Evolutionary conservation across 2,113 vertebrate species (phyloP), one percentile per base, ranked within the genome.

Genomic region (Neotragus pygmaeus): DNA sequence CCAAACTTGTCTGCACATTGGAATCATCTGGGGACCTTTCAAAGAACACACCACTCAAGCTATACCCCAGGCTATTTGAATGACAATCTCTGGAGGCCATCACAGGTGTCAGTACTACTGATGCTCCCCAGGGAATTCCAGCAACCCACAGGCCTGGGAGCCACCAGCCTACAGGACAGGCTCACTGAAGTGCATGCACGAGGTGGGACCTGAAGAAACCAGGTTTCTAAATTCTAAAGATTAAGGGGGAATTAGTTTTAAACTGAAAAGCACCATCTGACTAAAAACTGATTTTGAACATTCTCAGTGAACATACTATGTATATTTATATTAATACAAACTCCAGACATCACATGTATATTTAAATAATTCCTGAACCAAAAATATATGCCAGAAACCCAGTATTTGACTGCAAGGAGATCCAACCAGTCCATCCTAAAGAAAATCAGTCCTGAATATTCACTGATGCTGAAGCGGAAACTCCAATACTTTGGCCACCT

Each of bases 341-440:
- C 30, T 66, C 73, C 21, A 45, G n/a, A 60, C 58, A 36, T 85
- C 30, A 55, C 13, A 13, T n/a, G 9, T 58, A 19, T 58, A 36
- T 62, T 95, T 82, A 70, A 70, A 70, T 36, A 70, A 91, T 73
- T 39, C 30, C 4, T 84, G 88, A 96, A 64, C 70, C 47, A 51
- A 75, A 78, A 81, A 25, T 25, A 13, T 28, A 23, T 36, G 25
- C n/a, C 7, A 11, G 2, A 73, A 75, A 43, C 43, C 30, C 30
- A 13, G 45, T 49, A 36, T 55, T 36, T 45, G 64, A 70, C n/a
- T 11, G 19, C n/a, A 70, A 21, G 19, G 64, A 70, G 64, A 36
- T 36, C 64, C 64, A 70, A 70, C 64, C n/a, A 70, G 64, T 70
- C n/a, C n/a, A 36, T 70, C n/a, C 64, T 70, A 70, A 70, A 70